These are phyloP conservation scores for Orestias chungarensis DNA, from an alignment of 2,797 vertebrate species.

Conservation along the genomic window DNA sequence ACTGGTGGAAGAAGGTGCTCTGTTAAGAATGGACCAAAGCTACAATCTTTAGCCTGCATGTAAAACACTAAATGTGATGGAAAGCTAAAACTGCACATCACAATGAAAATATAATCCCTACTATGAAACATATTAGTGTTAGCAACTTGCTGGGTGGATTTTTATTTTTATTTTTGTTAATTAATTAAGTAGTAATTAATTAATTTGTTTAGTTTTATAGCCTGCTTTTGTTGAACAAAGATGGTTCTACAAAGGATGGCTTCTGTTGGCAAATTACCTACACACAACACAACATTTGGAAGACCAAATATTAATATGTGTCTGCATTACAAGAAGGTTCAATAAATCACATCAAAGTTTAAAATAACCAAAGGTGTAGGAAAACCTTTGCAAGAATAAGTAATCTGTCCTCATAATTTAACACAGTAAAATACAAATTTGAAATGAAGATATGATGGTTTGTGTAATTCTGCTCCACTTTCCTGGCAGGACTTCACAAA, in stretches of 20 bases:
- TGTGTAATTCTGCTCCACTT: constrained; percentile 24
- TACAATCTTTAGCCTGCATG: too few species aligned
- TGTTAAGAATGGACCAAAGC: too few species aligned
- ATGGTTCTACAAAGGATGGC: background rate
- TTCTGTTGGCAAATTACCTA: background rate
- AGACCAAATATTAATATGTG: background rate
- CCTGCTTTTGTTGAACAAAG: too few species aligned
- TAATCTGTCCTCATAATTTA: background rate
- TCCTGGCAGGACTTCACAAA: constrained; percentile 24
- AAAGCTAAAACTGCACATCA: background rate
- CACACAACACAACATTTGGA: background rate
- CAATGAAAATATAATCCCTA: background rate
- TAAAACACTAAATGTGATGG: too few species aligned
- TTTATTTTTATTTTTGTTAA: too few species aligned
- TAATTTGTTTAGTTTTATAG: too few species aligned
- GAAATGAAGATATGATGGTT: background rate
- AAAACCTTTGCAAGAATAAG: background rate
- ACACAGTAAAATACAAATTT: constrained; percentile 1
- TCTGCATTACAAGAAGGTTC: background rate
- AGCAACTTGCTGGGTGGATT: background rate
- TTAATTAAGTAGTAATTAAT: too few species aligned
- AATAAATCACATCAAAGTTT: background rate
- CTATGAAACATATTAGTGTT: background rate
- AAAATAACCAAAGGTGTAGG: background rate
- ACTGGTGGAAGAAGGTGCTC: too few species aligned